A percentile compares a stretch with the other conserved stretches of the same genome.
Conservation (phyloP, 2,797 vertebrate species). For the Tangara arthus region DNA sequence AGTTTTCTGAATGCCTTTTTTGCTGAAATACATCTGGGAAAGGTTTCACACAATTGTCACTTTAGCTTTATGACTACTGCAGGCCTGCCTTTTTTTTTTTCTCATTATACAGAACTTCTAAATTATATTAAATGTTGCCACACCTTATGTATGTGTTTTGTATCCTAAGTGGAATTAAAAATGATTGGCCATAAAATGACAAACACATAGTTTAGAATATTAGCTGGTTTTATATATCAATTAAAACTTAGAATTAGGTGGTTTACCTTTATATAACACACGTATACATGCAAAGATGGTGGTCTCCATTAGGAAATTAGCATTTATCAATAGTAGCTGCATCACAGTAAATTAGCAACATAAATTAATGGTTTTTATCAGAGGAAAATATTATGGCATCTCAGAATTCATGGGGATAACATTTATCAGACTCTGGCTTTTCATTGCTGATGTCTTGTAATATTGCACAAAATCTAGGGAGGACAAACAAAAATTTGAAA, state of each 20-base stretch:
- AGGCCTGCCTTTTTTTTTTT: not conserved
- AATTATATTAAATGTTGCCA: not conserved
- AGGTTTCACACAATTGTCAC: not conserved
- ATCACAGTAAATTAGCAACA: not conserved
- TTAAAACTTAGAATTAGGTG: not conserved
- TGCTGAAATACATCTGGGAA: not conserved
- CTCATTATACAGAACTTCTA: not conserved
- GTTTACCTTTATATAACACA: not conserved
- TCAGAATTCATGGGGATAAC: not conserved
- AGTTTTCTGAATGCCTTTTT: not conserved
- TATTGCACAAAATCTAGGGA: not conserved
- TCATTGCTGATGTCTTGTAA: not conserved
- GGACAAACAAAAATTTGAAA: not conserved
- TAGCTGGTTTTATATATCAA: not conserved
- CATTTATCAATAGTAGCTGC: not conserved
- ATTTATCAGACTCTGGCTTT: not conserved
- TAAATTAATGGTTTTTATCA: not conserved
- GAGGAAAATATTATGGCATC: not conserved
- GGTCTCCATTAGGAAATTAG: not conserved
- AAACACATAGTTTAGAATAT: not conserved
- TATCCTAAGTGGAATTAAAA: not conserved
- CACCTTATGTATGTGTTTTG: not conserved
- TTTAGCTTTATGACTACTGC: not conserved
- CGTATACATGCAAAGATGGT: not conserved
- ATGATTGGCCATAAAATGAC: not conserved